A percentile compares a stretch with the other conserved stretches of the same genome.
Evolutionary conservation across 2,113 vertebrate genomes (phyloP).

Genomic region (Symphodus melops): DNA sequence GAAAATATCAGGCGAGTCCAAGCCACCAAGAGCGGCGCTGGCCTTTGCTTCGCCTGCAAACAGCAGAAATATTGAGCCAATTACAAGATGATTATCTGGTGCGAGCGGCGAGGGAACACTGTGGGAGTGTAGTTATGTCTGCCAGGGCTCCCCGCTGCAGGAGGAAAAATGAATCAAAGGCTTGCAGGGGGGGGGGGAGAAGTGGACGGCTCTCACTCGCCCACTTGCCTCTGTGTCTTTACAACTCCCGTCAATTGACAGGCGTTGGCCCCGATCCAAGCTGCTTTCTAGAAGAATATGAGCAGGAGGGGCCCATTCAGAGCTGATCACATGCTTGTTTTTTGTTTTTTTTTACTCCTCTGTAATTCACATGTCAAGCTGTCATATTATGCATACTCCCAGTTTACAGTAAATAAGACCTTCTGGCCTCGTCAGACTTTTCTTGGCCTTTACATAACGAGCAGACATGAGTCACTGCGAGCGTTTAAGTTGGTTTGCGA

Average conservation of each 20-base stretch:
- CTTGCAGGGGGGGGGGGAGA: slow-evolving; percentile 47
- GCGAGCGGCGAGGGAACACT: slow-evolving; percentile 63
- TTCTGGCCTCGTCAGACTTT: slow-evolving; percentile 23
- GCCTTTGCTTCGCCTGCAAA: slow-evolving; percentile 57
- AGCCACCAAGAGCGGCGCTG: slow-evolving; percentile 52
- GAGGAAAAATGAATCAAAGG: slow-evolving; percentile 74
- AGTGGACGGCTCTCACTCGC: slow-evolving; percentile 57
- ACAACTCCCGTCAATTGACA: slow-evolving; percentile 56
- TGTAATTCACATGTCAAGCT: slow-evolving; percentile 45
- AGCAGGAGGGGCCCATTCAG: slow-evolving; percentile 43
- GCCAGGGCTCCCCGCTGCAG: slow-evolving; percentile 64
- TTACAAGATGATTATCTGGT: slow-evolving; percentile 84
- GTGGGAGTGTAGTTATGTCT: slow-evolving; percentile 75
- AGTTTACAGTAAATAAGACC: slow-evolving; percentile 52
- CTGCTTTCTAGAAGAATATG: slow-evolving; percentile 24
- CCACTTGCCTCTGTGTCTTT: slow-evolving; percentile 63
- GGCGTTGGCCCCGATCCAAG: slow-evolving; percentile 56
- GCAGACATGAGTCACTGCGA: slow-evolving; percentile 70
- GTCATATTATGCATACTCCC: slow-evolving; percentile 30
- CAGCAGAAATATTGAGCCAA: slow-evolving; percentile 84
- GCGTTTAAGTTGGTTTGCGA: slow-evolving; percentile 29
- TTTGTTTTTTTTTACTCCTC: slow-evolving; percentile 31
- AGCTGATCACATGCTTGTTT: slow-evolving; percentile 42
- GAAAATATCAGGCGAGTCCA: slow-evolving; percentile 74
- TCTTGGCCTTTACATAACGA: slow-evolving; percentile 24